phyloP scores from a whole-genome alignment of 2,888 invertebrate genomes.

The Tetheella fluctuosa region DNA sequence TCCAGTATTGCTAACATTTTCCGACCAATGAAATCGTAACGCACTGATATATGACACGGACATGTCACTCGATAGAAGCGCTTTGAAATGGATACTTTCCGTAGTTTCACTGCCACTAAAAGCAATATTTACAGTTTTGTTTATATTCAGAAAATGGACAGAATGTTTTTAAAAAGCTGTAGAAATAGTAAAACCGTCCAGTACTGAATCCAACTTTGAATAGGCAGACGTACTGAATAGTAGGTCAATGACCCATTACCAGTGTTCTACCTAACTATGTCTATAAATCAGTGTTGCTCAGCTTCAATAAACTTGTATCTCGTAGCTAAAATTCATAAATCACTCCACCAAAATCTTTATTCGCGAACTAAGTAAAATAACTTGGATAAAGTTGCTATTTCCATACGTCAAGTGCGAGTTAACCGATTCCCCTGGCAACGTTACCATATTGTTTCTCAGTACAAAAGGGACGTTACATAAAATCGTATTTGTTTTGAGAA shows the following conservation, averaged over 20 bases:
- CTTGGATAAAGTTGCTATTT: not conserved
- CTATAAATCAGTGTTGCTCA: too few relatives aligned
- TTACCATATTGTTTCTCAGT: slow-evolving; percentile 2
- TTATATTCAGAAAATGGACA: not conserved
- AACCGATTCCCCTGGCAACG: not conserved
- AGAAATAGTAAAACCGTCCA: not conserved
- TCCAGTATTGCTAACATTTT: not conserved
- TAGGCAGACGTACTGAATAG: too few relatives aligned
- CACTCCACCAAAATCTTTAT: not conserved
- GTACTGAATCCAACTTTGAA: too few relatives aligned
- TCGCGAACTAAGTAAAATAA: not conserved
- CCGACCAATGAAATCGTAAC: slow-evolving; percentile 8
- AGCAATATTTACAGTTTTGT: slow-evolving; percentile 2
- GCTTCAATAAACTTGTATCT: too few relatives aligned
- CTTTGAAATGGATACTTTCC: slow-evolving; percentile 8
- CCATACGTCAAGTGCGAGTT: not conserved
- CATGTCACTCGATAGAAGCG: slow-evolving; percentile 2
- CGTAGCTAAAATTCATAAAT: not conserved
- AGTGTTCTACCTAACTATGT: too few relatives aligned
- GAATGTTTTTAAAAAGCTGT: not conserved
- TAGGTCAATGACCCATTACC: too few relatives aligned
- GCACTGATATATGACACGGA: slow-evolving; percentile 4
- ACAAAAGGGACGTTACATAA: slow-evolving; percentile 5
- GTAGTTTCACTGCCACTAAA: not conserved
- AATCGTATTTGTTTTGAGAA: slow-evolving; percentile 10